Conservation (phyloP, 2,113 vertebrate species). For the Australoheros scitulus region DNA sequence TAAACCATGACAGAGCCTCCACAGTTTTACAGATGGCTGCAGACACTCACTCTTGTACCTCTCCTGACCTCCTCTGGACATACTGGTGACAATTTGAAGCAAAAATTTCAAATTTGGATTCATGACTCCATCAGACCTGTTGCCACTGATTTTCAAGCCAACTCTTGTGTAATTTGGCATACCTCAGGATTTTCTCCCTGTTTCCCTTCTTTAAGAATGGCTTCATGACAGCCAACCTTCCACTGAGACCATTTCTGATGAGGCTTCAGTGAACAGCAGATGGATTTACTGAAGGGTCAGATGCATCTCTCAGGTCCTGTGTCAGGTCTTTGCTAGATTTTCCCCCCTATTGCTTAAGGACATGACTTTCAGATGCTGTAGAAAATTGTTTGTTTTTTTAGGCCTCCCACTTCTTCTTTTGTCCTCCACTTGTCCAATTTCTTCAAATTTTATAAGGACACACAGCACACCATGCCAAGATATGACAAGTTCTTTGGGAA, state of each 20-base stretch:
- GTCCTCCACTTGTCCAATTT: not conserved
- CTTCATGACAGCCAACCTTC: not conserved
- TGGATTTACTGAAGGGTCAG: not conserved
- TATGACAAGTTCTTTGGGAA: not conserved
- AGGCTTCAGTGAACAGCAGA: not conserved
- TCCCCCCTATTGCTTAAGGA: no score
- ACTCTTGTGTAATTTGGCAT: not conserved
- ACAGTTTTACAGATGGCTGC: no score
- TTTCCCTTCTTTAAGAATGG: not conserved
- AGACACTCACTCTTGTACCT: no score
- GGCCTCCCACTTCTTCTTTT: not conserved
- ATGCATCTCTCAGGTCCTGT: not conserved
- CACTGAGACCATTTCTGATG: not conserved
- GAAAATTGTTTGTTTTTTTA: not conserved
- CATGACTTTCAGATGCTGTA: not conserved
- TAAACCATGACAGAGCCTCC: no score
- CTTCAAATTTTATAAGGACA: not conserved
- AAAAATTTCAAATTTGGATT: not conserved
- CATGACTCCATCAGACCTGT: not conserved
- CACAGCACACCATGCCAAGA: not conserved
- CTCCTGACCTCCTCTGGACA: not conserved
- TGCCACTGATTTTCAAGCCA: not conserved
- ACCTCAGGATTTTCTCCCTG: not conserved
- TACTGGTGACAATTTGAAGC: not conserved
- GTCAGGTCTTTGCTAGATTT: not conserved